phyloP scores from a whole-genome alignment of 2,888 invertebrate genomes.

The Charanyca ferruginea region DNA sequence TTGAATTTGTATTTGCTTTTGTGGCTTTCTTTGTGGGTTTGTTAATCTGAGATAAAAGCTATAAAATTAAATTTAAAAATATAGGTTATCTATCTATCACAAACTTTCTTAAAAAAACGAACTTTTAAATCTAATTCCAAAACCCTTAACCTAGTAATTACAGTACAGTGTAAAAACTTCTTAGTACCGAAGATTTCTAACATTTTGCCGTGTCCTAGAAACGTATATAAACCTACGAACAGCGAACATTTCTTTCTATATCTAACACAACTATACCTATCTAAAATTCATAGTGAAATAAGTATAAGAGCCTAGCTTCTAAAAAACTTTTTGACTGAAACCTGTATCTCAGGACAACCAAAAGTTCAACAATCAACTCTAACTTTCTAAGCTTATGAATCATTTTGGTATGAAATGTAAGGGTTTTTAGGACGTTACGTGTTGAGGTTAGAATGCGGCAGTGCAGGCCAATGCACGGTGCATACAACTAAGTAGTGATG shows the following conservation, averaged over 20 bases:
- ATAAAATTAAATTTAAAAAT: too few relatives aligned
- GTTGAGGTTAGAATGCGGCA: conserved; percentile 73
- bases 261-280: conserved; percentile 85
- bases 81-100: too few relatives aligned
- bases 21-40: too few relatives aligned
- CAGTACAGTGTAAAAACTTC: conserved; percentile 70
- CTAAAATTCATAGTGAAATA: conserved; percentile 91
- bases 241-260: conserved; percentile 88
- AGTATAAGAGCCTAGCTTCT: conserved; percentile 89
- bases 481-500: conserved; percentile 90
- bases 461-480: conserved; percentile 91
- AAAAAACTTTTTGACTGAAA: conserved; percentile 76
- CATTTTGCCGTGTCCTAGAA: conserved; percentile 88
- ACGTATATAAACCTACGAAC: conserved; percentile 86
- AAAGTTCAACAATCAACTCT: conserved; percentile 45
- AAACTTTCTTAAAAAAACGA: background rate
- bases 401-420: conserved; percentile 49
- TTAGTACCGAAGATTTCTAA: conserved; percentile 84
- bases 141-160: conserved; percentile 57
- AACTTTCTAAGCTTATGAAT: conserved; percentile 5
- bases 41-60: too few relatives aligned
- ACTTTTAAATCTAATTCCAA: background rate
- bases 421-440: conserved; percentile 71
- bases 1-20: too few relatives aligned
- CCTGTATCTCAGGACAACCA: conserved; percentile 1